phyloP scores from a whole-genome alignment of 2,113 vertebrate genomes.

The Neomonachus schauinslandi region DNA sequence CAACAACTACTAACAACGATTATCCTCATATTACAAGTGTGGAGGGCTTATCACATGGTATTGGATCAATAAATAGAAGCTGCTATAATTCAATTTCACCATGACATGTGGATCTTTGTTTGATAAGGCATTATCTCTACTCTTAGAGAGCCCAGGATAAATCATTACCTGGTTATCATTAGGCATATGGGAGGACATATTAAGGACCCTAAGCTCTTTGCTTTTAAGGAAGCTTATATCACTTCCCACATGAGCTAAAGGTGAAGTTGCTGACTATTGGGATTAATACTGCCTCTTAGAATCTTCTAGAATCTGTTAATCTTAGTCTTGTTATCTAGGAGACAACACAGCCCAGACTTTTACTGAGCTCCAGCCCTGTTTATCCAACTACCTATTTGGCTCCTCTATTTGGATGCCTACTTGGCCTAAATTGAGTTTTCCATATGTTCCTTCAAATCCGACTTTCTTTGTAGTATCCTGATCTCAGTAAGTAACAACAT shows the following conservation, averaged over 20 bases:
- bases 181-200: neutral
- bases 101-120: neutral
- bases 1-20: neutral
- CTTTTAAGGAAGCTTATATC: neutral
- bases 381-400: neutral
- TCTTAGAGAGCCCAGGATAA: neutral
- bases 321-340: conserved; percentile 3
- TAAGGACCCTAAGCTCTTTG: neutral
- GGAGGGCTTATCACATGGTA: neutral
- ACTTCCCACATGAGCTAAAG: neutral
- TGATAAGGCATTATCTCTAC: neutral
- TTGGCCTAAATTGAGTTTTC: neutral
- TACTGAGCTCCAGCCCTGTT: neutral
- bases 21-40: neutral
- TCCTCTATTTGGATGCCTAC: neutral
- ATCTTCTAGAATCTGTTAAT: neutral
- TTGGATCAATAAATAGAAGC: neutral
- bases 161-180: neutral
- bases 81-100: neutral
- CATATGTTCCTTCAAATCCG: neutral
- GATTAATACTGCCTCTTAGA: neutral
- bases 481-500: neutral
- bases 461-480: neutral
- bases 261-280: neutral
- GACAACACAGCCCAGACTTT: neutral